Conservation (phyloP, 1,140 invertebrate genomes). For the Ridgeia piscesae region DNA sequence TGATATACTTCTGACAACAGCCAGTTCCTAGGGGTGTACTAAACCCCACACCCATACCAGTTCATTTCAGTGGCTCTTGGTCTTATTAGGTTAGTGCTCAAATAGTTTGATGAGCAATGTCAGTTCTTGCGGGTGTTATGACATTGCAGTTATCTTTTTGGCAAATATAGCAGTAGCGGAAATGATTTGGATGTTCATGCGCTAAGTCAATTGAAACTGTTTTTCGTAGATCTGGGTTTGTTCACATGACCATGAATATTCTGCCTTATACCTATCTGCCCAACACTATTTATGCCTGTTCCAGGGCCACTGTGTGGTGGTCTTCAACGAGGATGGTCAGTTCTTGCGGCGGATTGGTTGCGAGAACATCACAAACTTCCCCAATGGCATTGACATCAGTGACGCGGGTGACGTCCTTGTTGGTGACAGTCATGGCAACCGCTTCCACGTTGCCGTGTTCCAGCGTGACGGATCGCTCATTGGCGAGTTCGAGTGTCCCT, state of each 20-base stretch:
- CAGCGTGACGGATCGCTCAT: constrained; percentile 78
- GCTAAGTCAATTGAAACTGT: no score
- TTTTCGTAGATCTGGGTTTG: no score
- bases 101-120: no score
- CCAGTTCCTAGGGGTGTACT: no score
- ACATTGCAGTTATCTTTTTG: no score
- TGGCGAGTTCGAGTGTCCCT: constrained; percentile 93
- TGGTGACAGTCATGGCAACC: constrained; percentile 95
- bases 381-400: constrained; percentile 96
- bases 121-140: no score
- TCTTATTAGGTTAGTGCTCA: no score
- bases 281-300: background rate
- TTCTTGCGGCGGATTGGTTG: constrained; percentile 90
- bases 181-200: no score
- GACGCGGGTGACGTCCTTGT: constrained; percentile 94
- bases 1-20: no score
- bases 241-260: background rate
- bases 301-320: constrained; percentile 88
- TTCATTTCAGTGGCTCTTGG: no score
- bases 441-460: constrained; percentile 94
- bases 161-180: no score
- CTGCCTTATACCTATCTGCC: background rate
- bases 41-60: no score
- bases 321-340: constrained; percentile 87
- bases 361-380: constrained; percentile 93